These are phyloP conservation scores for Callionymus lyra DNA, from an alignment of 2,113 vertebrate genomes.

Conservation along the genomic window DNA sequence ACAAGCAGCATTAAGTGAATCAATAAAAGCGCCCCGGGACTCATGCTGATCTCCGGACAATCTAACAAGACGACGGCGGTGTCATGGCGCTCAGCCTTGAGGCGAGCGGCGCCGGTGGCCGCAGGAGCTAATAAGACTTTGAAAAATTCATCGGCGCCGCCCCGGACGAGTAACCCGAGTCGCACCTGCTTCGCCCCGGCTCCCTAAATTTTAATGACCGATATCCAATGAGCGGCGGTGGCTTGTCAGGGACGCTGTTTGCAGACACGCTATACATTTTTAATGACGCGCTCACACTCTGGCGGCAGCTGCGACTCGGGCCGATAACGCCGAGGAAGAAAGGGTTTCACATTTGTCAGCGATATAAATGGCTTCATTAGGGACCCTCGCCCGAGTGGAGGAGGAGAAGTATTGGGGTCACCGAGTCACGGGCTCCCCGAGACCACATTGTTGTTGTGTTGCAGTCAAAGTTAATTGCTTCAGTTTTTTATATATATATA, in stretches of 20 bases:
- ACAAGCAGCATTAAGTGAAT: constrained; percentile 63
- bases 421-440: constrained; percentile 1
- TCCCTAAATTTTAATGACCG: constrained; percentile 82
- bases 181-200: constrained; percentile 56
- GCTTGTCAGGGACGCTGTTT: constrained; percentile 65
- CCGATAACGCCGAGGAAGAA: constrained; percentile 20
- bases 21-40: constrained; percentile 49
- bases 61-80: constrained; percentile 22
- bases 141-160: constrained; percentile 70
- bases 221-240: constrained; percentile 76
- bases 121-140: constrained; percentile 69
- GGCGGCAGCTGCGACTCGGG: constrained; percentile 17
- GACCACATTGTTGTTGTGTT: neutral
- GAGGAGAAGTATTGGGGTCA: constrained; percentile 8
- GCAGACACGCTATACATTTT: constrained; percentile 59
- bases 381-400: constrained; percentile 1
- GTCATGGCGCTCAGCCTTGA: constrained; percentile 30
- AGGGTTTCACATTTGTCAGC: constrained; percentile 23
- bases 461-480: too few relatives aligned
- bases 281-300: constrained; percentile 42
- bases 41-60: constrained; percentile 35
- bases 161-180: constrained; percentile 76
- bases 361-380: constrained; percentile 32
- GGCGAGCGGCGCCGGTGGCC: constrained; percentile 52
- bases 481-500: too few relatives aligned